These are phyloP conservation scores for Gymnocheta viridis DNA, from an alignment of 2,888 invertebrate genomes.

Conservation along the genomic window DNA sequence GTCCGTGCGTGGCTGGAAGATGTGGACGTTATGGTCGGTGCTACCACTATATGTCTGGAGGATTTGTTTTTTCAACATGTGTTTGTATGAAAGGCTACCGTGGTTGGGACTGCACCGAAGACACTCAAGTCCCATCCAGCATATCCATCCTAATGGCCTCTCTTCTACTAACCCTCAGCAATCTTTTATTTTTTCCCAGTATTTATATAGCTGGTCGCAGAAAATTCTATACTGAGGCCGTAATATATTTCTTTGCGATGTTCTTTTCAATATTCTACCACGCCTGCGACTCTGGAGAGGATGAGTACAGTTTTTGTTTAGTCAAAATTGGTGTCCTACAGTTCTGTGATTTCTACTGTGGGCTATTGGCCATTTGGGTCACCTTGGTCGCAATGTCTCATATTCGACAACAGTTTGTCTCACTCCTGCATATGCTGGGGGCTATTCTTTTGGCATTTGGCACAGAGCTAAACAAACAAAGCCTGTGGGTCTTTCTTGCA, in stretches of 20 bases:
- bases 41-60: conserved; percentile 89
- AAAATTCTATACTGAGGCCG: conserved; percentile 90
- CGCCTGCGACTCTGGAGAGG: conserved; percentile 92
- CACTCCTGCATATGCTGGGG: conserved; percentile 88
- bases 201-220: conserved; percentile 88
- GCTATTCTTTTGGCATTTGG: conserved; percentile 90
- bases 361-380: conserved; percentile 93
- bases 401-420: conserved; percentile 84
- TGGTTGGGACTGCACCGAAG: conserved; percentile 93
- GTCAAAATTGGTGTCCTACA: conserved; percentile 89
- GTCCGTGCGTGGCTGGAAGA: conserved; percentile 88
- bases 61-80: conserved; percentile 88
- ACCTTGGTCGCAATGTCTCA: conserved; percentile 93
- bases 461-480: conserved; percentile 91
- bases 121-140: conserved; percentile 87
- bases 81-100: conserved; percentile 86
- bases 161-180: conserved; percentile 91
- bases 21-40: conserved; percentile 91
- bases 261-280: conserved; percentile 95
- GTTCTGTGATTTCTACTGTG: conserved; percentile 94
- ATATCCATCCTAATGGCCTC: conserved; percentile 87
- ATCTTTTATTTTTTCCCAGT: conserved; percentile 90
- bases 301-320: conserved; percentile 90
- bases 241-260: conserved; percentile 92
- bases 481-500: conserved; percentile 89